A percentile compares a stretch with the other conserved stretches of the same genome.
These are phyloP conservation scores for Discoglossus pictus DNA, from an alignment of 2,797 vertebrate genomes.

Conservation along the genomic window DNA sequence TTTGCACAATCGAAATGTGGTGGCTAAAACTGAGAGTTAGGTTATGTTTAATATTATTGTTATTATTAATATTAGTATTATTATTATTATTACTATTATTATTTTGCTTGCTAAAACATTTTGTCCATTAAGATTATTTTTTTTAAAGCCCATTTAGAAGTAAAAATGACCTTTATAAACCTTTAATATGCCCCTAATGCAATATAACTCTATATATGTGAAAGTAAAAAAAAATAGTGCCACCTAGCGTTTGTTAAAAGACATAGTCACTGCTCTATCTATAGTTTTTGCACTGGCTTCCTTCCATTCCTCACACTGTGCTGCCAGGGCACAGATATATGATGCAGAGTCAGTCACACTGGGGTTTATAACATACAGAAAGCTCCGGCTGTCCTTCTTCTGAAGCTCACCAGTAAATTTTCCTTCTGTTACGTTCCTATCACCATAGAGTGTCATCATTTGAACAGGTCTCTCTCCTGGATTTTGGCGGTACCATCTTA, in stretches of 20 bases:
- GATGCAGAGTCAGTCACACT: not conserved
- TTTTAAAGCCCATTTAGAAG: no score
- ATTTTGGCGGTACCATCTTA: slow-evolving; percentile 3
- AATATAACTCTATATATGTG: no score
- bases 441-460: slow-evolving; percentile 25
- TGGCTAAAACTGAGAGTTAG: no score
- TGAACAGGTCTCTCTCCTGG: slow-evolving; percentile 8
- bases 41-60: no score
- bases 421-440: slow-evolving; percentile 17
- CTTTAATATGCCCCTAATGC: no score
- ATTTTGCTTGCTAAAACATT: no score
- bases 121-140: no score
- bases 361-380: not conserved
- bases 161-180: no score
- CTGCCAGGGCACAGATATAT: not conserved
- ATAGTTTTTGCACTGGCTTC: slow-evolving; percentile 47
- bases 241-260: not conserved
- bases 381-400: slow-evolving; percentile 12
- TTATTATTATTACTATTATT: no score
- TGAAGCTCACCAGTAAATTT: slow-evolving; percentile 30
- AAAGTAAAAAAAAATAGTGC: no score
- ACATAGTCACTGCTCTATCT: not conserved
- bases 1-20: no score
- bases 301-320: slow-evolving; percentile 39
- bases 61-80: no score